Evolutionary conservation across 2,113 vertebrate genomes (phyloP).

Genomic region (Procavia capensis): DNA sequence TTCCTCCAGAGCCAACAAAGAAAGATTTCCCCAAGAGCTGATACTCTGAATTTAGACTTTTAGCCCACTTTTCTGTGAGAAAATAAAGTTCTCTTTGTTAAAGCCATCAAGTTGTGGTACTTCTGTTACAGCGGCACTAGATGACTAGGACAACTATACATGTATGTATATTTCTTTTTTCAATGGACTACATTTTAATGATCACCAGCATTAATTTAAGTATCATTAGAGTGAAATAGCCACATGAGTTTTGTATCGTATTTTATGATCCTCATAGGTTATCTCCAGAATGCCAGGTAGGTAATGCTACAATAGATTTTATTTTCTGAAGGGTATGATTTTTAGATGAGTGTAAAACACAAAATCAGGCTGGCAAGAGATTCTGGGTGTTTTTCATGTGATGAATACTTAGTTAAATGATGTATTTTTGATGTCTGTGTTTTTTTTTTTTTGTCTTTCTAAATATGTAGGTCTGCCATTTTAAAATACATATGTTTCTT

Average conservation of each 20-base stretch:
- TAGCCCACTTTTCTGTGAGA: no score
- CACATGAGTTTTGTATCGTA: neutral
- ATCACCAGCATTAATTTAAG: neutral
- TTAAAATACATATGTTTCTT: neutral
- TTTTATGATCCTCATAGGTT: neutral
- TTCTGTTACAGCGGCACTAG: no score
- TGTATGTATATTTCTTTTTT: no score
- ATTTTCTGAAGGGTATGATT: neutral
- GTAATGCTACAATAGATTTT: neutral
- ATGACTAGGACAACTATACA: no score
- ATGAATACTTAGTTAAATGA: conserved; percentile 27
- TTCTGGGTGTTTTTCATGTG: neutral
- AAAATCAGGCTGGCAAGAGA: neutral
- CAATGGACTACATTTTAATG: neutral
- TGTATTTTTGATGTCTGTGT: neutral
- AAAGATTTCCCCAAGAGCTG: no score
- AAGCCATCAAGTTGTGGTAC: no score
- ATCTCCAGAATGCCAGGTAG: neutral
- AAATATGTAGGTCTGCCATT: neutral
- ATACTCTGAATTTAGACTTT: no score
- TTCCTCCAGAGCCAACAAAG: no score
- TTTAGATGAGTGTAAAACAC: neutral
- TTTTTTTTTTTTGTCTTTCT: conserved; percentile 17
- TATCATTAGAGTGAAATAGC: neutral
- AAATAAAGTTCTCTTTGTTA: no score